Evolutionary conservation across 2,797 vertebrate species (phyloP).

Genomic region (Acipenser ruthenus): DNA sequence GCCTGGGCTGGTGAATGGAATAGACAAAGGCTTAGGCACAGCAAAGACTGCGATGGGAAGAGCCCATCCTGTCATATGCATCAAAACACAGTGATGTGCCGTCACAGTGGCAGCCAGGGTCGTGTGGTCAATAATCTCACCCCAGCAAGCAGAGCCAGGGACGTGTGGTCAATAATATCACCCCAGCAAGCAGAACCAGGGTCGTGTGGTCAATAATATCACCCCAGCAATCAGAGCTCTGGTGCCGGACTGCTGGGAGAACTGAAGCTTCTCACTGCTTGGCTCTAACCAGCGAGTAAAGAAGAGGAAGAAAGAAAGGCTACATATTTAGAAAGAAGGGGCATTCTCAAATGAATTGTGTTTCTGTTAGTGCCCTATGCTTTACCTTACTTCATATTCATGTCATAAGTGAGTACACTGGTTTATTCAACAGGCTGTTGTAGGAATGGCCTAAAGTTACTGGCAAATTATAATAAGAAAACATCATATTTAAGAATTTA

Average conservation of each 20-base stretch:
- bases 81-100: slow-evolving; percentile 13
- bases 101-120: slow-evolving; percentile 22
- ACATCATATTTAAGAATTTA: too few relatives aligned
- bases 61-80: slow-evolving; percentile 15
- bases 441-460: too few relatives aligned
- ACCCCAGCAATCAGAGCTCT: slow-evolving; percentile 33
- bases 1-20: slow-evolving; percentile 27
- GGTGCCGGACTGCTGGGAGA: slow-evolving; percentile 42
- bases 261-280: slow-evolving; percentile 43
- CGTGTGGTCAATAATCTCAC: slow-evolving; percentile 10
- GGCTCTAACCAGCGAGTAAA: slow-evolving; percentile 40
- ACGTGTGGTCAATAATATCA: slow-evolving; percentile 13
- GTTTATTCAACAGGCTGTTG: too few relatives aligned
- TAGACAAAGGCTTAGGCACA: slow-evolving; percentile 27
- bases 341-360: not conserved
- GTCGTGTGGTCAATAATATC: slow-evolving; percentile 61
- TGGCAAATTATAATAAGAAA: too few relatives aligned
- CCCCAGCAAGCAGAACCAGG: slow-evolving; percentile 32
- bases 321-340: not conserved
- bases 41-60: slow-evolving; percentile 37
- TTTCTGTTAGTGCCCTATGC: not conserved
- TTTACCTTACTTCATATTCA: too few relatives aligned
- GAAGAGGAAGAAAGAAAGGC: slow-evolving; percentile 15
- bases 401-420: too few relatives aligned
- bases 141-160: slow-evolving; percentile 23